phyloP scores from a whole-genome alignment of 2,888 invertebrate species.

The Leptinotarsa rubiginosa region DNA sequence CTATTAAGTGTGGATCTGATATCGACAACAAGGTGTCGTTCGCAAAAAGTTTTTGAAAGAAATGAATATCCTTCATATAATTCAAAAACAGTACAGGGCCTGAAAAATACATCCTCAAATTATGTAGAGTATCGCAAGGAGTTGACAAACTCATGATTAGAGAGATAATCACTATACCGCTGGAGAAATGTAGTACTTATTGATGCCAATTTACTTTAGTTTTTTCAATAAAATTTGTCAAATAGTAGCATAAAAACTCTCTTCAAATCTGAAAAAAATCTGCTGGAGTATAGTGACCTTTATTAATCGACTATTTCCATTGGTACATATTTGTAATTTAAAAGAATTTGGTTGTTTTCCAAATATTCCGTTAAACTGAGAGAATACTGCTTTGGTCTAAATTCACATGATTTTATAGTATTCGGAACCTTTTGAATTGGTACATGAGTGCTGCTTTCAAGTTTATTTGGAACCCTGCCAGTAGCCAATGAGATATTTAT shows the following conservation, averaged over 20 bases:
- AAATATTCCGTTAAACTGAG: neutral
- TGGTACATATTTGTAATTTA: neutral
- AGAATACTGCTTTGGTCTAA: neutral
- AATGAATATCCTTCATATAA: neutral
- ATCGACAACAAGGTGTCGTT: neutral
- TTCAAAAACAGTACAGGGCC: neutral
- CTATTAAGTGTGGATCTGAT: neutral
- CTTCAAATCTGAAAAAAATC: neutral
- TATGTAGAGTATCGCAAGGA: neutral
- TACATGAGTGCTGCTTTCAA: neutral
- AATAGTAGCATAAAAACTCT: too few species aligned
- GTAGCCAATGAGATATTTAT: neutral
- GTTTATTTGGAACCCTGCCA: neutral
- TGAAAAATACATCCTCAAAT: too few species aligned
- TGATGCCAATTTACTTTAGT: neutral
- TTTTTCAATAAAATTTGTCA: neutral
- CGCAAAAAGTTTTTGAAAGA: neutral
- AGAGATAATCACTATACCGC: neutral
- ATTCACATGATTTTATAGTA: neutral
- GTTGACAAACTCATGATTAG: neutral
- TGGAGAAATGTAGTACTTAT: neutral
- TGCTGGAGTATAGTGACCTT: neutral
- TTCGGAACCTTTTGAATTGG: neutral
- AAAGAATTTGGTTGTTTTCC: neutral
- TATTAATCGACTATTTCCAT: neutral